phyloP scores from a whole-genome alignment of 2,888 invertebrate genomes.

The Priocnemis perturbator region DNA sequence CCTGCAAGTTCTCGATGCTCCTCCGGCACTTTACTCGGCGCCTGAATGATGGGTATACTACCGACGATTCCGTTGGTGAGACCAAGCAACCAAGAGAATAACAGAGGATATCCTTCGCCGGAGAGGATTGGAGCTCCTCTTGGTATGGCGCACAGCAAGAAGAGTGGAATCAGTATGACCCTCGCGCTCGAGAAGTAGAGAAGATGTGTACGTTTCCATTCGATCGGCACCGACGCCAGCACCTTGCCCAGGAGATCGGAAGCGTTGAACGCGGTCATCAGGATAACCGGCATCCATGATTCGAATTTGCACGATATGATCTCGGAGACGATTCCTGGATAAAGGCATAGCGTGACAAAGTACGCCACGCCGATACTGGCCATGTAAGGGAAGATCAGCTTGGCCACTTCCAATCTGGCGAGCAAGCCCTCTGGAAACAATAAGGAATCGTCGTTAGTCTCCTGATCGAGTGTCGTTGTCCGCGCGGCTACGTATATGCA shows the following conservation, averaged over 20 bases:
- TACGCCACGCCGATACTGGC: conserved; percentile 91
- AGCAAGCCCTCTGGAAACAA: conserved; percentile 81
- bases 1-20: conserved; percentile 92
- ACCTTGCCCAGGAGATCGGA: conserved; percentile 92
- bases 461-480: background rate
- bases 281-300: conserved; percentile 93
- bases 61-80: conserved; percentile 92
- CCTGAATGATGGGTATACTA: conserved; percentile 94
- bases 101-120: conserved; percentile 81
- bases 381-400: conserved; percentile 93
- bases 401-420: conserved; percentile 88
- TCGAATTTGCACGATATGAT: conserved; percentile 88
- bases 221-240: conserved; percentile 87
- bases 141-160: conserved; percentile 89
- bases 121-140: conserved; percentile 84
- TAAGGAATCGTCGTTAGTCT: background rate
- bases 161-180: conserved; percentile 85
- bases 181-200: conserved; percentile 85
- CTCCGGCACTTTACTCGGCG: conserved; percentile 90
- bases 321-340: conserved; percentile 94
- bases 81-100: conserved; percentile 84
- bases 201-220: conserved; percentile 89
- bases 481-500: too few relatives aligned
- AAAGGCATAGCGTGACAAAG: conserved; percentile 91
- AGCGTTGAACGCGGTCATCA: conserved; percentile 92